Evolutionary conservation across 1,140 invertebrate genomes (phyloP).

Genomic region (Achroia grisella): DNA sequence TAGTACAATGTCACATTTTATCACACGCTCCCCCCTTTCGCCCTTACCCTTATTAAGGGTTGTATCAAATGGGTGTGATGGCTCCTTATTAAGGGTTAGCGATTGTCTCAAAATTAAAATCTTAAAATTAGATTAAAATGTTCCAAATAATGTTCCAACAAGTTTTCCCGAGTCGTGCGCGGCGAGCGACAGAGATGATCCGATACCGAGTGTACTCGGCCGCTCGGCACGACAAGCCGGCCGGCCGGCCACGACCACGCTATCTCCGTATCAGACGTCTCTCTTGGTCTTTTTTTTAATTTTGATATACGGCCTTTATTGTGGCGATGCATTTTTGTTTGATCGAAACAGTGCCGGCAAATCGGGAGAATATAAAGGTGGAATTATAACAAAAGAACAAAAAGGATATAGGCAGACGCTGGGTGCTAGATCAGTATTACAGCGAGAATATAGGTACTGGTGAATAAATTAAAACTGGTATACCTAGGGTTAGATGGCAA

Average conservation of each 20-base stretch:
- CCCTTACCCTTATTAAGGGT: too few species aligned
- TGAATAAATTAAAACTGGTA: too few species aligned
- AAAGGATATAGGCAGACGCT: too few species aligned
- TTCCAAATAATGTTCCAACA: conserved; percentile 2
- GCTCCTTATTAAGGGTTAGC: too few species aligned
- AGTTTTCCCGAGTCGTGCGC: conserved; percentile 16
- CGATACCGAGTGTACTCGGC: conserved; percentile 22
- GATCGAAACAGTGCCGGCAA: conserved; percentile 4
- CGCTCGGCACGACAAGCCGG: conserved; percentile 13
- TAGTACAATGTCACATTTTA: too few species aligned
- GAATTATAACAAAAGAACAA: too few species aligned
- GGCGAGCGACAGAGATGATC: conserved; percentile 25
- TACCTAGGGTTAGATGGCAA: too few species aligned
- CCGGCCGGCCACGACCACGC: conserved; percentile 21
- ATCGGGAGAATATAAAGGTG: background rate
- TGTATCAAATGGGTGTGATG: too few species aligned
- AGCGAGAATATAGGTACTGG: too few species aligned
- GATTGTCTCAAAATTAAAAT: too few species aligned
- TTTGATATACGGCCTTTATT: conserved; percentile 21
- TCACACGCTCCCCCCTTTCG: too few species aligned
- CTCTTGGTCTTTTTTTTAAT: conserved; percentile 24
- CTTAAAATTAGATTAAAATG: conserved; percentile 10
- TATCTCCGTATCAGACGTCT: conserved; percentile 39
- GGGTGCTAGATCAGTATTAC: too few species aligned
- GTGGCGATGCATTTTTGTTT: conserved; percentile 4